phyloP scores from a whole-genome alignment of 2,113 vertebrate species.

The Climacteris rufus region DNA sequence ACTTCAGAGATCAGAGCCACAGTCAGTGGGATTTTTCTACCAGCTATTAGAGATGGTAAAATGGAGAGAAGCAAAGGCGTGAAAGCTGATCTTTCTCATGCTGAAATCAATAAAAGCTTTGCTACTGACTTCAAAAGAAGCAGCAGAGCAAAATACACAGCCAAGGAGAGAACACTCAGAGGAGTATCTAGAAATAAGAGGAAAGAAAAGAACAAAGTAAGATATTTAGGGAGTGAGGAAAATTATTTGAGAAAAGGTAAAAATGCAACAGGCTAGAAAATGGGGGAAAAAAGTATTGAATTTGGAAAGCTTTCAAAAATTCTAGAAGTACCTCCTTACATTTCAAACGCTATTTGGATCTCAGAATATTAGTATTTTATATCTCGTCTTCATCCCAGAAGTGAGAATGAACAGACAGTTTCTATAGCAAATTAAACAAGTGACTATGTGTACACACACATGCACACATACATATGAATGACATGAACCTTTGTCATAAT shows the following conservation, averaged over 20 bases:
- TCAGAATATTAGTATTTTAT: neutral
- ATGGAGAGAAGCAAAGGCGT: neutral
- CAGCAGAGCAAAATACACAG: slow-evolving; percentile 3
- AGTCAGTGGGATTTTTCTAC: slow-evolving; percentile 51
- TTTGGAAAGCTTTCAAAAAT: neutral
- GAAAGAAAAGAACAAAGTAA: neutral
- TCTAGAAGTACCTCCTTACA: neutral
- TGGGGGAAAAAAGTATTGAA: neutral
- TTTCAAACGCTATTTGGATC: neutral
- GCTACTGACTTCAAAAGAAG: slow-evolving; percentile 33
- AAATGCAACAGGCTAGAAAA: neutral
- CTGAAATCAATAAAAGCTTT: slow-evolving; percentile 50
- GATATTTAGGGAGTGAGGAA: neutral
- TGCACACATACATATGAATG: neutral
- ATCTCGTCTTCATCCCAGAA: neutral
- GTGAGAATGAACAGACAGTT: neutral
- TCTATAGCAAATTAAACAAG: neutral
- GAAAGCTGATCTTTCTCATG: slow-evolving; percentile 4
- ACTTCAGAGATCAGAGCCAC: slow-evolving; percentile 50
- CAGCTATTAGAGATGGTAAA: slow-evolving; percentile 43
- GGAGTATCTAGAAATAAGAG: neutral
- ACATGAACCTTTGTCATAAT: neutral
- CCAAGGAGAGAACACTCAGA: neutral
- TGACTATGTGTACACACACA: neutral
- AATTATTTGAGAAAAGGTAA: neutral